Conservation (phyloP, 2,797 vertebrate species). For the Silurus lanzhouensis region DNA sequence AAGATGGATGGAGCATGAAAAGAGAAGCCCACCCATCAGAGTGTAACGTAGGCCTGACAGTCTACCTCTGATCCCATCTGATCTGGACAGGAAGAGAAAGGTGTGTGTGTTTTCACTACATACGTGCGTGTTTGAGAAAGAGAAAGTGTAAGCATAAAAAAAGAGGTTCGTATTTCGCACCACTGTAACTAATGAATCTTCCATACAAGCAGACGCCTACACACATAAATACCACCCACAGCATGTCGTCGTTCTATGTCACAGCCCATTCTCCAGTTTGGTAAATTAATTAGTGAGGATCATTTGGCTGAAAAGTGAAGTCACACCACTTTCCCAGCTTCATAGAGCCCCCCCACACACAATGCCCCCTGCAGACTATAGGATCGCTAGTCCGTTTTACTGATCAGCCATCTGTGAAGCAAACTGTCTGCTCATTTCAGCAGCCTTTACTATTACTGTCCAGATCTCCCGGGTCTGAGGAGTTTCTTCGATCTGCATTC, state of each 20-base stretch:
- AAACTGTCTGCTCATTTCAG: constrained; percentile 70
- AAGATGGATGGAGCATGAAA: constrained; percentile 44
- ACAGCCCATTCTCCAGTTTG: constrained; percentile 39
- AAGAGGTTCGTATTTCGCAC: background rate
- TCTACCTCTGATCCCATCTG: constrained; percentile 32
- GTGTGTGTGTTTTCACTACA: background rate
- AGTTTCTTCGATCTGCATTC: constrained; percentile 17
- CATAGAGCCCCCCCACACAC: background rate
- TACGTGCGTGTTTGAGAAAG: background rate
- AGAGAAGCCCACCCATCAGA: constrained; percentile 38
- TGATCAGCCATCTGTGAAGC: constrained; percentile 79
- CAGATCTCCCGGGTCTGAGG: constrained; percentile 63
- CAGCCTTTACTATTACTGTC: constrained; percentile 66
- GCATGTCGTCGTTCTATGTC: constrained; percentile 31
- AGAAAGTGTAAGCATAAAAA: background rate
- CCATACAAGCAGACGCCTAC: constrained; percentile 6
- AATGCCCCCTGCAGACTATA: constrained; percentile 49
- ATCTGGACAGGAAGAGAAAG: constrained; percentile 27
- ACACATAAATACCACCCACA: constrained; percentile 26
- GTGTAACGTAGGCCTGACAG: constrained; percentile 32
- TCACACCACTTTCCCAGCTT: constrained; percentile 32
- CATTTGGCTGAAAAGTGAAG: constrained; percentile 39
- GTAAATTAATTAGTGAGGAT: constrained; percentile 51
- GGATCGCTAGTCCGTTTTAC: constrained; percentile 68
- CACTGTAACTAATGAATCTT: constrained; percentile 11